Percentiles rank a stretch among this genome's conserved stretches.
phyloP scores from a whole-genome alignment of 2,888 invertebrate species.

The Sycophila texana region DNA sequence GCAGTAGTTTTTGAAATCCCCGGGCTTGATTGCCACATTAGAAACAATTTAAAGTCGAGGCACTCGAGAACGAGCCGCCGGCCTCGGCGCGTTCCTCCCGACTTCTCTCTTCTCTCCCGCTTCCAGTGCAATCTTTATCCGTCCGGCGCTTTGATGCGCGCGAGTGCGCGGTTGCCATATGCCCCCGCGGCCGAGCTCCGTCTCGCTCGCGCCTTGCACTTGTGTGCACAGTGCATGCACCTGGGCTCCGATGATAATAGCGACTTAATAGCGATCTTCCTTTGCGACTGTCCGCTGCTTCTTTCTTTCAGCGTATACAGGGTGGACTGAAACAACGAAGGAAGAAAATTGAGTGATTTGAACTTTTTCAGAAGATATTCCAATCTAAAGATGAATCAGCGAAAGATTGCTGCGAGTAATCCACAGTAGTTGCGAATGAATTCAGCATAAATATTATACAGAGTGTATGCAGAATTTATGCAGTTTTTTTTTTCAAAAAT shows the following conservation, averaged over 20 bases:
- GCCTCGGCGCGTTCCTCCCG: too few species aligned
- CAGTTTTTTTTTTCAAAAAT: too few species aligned
- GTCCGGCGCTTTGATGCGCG: not conserved
- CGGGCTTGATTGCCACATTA: too few species aligned
- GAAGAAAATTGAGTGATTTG: not conserved
- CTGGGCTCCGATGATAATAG: conserved; percentile 63
- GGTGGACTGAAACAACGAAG: not conserved
- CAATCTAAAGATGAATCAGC: too few species aligned
- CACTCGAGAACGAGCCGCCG: not conserved
- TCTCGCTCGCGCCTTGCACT: not conserved
- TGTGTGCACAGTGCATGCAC: conserved; percentile 46
- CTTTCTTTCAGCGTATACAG: not conserved
- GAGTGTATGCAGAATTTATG: too few species aligned
- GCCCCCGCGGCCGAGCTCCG: conserved; percentile 45
- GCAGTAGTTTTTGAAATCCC: too few species aligned
- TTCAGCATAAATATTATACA: too few species aligned
- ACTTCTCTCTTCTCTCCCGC: not conserved
- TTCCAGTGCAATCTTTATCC: conserved; percentile 9
- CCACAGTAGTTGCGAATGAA: too few species aligned
- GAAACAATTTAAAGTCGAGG: not conserved
- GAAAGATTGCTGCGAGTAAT: too few species aligned
- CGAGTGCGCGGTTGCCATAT: conserved; percentile 61
- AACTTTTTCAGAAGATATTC: not conserved
- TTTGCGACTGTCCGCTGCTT: not conserved
- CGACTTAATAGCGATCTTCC: conserved; percentile 61